A percentile compares a stretch with the other conserved stretches of the same genome.
Evolutionary conservation across 2,797 vertebrate species (phyloP).

Genomic region (Sebastes nivosus): DNA sequence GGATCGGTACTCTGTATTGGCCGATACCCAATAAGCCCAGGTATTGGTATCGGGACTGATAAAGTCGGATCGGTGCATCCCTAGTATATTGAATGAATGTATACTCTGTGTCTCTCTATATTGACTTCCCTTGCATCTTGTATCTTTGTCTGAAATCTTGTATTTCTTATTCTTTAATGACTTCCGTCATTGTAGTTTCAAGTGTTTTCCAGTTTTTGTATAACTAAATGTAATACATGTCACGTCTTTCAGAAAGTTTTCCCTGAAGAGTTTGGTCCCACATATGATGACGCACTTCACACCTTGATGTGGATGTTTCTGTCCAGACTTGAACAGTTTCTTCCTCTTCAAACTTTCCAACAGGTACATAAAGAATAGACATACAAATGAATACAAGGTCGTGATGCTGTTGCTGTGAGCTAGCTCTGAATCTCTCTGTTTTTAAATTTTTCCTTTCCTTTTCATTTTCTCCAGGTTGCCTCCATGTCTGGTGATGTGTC

Average conservation of each 20-base stretch:
- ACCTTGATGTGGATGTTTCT: constrained; percentile 79
- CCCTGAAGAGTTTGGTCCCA: constrained; percentile 78
- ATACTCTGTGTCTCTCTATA: not conserved
- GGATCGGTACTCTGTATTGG: too few relatives aligned
- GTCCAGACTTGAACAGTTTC: constrained; percentile 75
- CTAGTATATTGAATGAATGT: not conserved
- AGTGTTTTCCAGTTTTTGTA: not conserved
- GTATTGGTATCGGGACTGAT: too few relatives aligned
- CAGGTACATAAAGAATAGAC: constrained; percentile 65
- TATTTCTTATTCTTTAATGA: not conserved
- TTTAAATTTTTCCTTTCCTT: not conserved
- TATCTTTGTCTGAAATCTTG: not conserved
- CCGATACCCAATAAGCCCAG: too few relatives aligned
- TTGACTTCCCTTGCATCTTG: not conserved
- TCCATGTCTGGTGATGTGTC: constrained; percentile 46
- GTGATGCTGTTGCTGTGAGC: not conserved
- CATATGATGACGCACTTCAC: constrained; percentile 70
- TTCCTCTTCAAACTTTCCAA: constrained; percentile 68
- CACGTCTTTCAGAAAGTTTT: constrained; percentile 68
- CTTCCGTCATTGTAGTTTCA: too few relatives aligned
- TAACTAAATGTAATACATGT: not conserved
- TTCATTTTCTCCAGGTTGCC: constrained; percentile 43
- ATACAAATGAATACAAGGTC: not conserved
- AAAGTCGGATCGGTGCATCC: not conserved
- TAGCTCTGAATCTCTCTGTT: not conserved